Evolutionary conservation across 1,140 invertebrate species (phyloP), one percentile per base, ranked within the genome.

Genomic region (Asobara japonica): DNA sequence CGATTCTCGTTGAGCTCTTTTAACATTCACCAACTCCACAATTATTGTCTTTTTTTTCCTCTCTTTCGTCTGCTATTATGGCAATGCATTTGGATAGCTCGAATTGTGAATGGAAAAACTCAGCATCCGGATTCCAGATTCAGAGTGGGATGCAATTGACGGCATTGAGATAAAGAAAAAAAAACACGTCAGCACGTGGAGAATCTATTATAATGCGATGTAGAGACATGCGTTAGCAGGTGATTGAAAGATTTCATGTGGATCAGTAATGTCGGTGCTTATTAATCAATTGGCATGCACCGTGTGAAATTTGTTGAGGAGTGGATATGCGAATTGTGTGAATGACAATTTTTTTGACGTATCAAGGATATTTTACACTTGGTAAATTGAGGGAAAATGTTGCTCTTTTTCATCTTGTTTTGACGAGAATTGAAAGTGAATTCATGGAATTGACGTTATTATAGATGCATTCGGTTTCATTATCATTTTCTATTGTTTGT

Each of bases 81-180:
- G 13, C 13, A 25, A 56, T 56, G 10, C 33, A 11, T 38, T 65
- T 13, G 20, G 18, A 38, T 25, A 7, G 22, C 22, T 38, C 10
- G 16, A 38, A 65, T 38, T 20, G 20, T 22, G 41, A 29, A 27
- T 25, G 38, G 41, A 27, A 31, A n/a, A 30, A 48, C 48, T 67
- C 27, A n/a, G 45, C 74, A 81, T 81, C 79, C 79, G 79, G 79
- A 81, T 81, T 81, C 78, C 78, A 67, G 71, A 31, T 29, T 36
- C 69, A 76, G 61, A 65, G 27, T 56, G 41, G 22, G 25, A 25
- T 75, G 65, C 41, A 67, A 68, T 75, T n/a, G 65, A 76, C 71
- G 73, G 61, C 73, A 74, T 76, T 68, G 74, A 74, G 69, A 75
- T 71, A 60, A 73, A 76, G n/a, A n/a, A n/a, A n/a, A n/a, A n/a